These are phyloP conservation scores for Aricia agestis DNA, from an alignment of 1,140 invertebrate species.

Conservation along the genomic window DNA sequence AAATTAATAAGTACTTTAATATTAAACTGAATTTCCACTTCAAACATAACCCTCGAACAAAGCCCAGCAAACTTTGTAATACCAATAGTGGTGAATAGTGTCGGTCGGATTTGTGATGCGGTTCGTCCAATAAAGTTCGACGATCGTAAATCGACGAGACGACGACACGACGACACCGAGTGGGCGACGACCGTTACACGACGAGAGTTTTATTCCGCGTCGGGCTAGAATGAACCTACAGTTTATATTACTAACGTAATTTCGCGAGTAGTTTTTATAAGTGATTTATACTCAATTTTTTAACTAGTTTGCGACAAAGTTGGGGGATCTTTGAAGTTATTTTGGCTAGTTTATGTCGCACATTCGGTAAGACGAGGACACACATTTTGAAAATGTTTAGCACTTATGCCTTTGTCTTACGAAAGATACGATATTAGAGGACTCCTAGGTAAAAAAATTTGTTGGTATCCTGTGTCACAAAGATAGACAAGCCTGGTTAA, in stretches of 20 bases:
- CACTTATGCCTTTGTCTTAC: no score
- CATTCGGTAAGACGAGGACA: no score
- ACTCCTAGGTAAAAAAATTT: no score
- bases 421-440: no score
- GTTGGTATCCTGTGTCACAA: no score
- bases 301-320: no score
- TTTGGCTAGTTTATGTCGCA: no score
- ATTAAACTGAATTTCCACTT: not conserved
- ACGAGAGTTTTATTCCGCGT: conserved; percentile 23
- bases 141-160: conserved; percentile 64
- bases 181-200: conserved; percentile 67
- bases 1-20: no score
- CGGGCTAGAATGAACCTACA: conserved; percentile 13
- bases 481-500: no score
- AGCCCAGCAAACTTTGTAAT: not conserved
- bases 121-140: conserved; percentile 69
- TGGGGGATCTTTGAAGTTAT: no score
- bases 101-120: conserved; percentile 55
- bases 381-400: no score
- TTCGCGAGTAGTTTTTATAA: not conserved
- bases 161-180: conserved; percentile 62
- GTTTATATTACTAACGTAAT: not conserved
- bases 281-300: no score
- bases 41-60: not conserved
- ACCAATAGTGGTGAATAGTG: not conserved